Evolutionary conservation across 1,140 invertebrate species (phyloP).

Genomic region (Camponotus floridanus): DNA sequence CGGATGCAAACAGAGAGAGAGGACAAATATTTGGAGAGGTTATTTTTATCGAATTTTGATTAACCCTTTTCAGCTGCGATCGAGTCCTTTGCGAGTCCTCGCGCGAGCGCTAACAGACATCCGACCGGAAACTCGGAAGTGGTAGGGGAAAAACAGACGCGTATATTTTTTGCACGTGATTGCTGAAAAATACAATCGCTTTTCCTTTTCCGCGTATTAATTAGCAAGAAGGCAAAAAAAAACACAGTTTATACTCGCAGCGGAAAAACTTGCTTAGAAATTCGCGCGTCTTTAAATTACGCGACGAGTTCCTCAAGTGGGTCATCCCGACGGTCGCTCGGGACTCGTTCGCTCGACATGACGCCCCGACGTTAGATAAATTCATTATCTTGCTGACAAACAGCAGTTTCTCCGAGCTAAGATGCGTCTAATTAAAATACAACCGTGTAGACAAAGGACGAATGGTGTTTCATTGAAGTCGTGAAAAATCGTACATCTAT

Average conservation of each 20-base stretch:
- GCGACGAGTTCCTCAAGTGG: constrained; percentile 39
- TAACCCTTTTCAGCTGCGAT: constrained; percentile 61
- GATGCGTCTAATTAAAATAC: constrained; percentile 44
- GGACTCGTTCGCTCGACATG: constrained; percentile 35
- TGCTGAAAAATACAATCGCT: neutral
- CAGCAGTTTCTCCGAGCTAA: constrained; percentile 5
- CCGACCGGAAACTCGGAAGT: neutral
- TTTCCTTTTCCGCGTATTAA: neutral
- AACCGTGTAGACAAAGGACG: constrained; percentile 23
- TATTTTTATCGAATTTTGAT: constrained; percentile 62
- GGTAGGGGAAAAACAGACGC: neutral
- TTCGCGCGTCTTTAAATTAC: constrained; percentile 38
- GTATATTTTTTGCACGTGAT: neutral
- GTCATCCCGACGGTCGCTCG: constrained; percentile 14
- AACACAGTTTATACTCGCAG: neutral
- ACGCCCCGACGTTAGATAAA: constrained; percentile 43
- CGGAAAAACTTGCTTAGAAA: neutral
- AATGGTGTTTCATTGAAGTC: neutral
- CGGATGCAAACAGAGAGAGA: constrained; percentile 48
- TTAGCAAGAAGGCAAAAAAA: neutral
- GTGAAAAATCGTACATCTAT: neutral
- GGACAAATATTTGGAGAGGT: constrained; percentile 54
- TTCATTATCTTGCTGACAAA: constrained; percentile 53
- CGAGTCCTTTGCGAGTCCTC: constrained; percentile 23
- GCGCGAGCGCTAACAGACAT: neutral